phyloP scores from a whole-genome alignment of 2,888 invertebrate species.

The Nebria brevicollis region DNA sequence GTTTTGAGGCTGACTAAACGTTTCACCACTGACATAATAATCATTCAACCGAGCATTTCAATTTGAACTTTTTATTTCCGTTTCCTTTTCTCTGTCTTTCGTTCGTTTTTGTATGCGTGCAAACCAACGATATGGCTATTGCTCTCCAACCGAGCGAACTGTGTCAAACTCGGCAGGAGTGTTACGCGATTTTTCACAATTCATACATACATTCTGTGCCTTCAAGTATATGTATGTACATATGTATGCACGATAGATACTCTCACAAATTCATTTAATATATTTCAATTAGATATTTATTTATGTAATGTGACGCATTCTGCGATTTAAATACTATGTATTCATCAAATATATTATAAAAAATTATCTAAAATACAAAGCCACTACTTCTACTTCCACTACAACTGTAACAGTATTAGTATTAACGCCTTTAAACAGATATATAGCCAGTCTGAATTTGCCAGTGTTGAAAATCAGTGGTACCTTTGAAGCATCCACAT shows the following conservation, averaged over 20 bases:
- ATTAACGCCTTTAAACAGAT: too few relatives aligned
- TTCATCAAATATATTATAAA: too few relatives aligned
- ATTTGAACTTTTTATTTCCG: not conserved
- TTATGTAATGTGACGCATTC: not conserved
- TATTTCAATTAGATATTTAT: not conserved
- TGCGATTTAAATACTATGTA: not conserved
- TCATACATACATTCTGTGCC: not conserved
- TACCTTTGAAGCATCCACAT: too few relatives aligned
- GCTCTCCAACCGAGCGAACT: not conserved
- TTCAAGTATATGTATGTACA: too few relatives aligned
- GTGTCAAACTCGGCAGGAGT: not conserved
- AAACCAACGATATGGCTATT: not conserved
- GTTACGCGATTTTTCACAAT: not conserved
- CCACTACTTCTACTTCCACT: too few relatives aligned
- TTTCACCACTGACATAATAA: not conserved
- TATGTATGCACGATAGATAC: not conserved
- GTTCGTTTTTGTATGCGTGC: not conserved
- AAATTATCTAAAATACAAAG: too few relatives aligned
- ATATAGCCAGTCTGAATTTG: too few relatives aligned
- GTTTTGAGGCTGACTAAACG: not conserved
- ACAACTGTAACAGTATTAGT: too few relatives aligned
- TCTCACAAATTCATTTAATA: not conserved
- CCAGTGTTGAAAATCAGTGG: too few relatives aligned
- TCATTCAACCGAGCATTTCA: not conserved
- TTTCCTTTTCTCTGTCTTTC: not conserved